Evolutionary conservation across 2,797 vertebrate species (phyloP).

Genomic region (Danio choprae): DNA sequence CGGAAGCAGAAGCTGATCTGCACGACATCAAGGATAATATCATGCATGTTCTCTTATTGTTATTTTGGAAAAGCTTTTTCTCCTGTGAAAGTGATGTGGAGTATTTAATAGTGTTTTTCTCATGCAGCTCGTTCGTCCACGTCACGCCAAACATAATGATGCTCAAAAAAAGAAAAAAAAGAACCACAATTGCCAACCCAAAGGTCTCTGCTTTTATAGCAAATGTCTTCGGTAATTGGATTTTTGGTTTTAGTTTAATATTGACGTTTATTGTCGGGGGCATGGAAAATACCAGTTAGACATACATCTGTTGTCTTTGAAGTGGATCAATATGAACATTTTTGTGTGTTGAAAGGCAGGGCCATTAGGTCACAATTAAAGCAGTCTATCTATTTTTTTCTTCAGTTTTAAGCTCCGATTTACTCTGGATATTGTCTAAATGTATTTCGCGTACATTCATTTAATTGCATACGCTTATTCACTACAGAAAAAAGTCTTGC

Average conservation of each 20-base stretch:
- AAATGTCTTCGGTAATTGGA: constrained; percentile 44
- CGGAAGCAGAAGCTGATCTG: background rate
- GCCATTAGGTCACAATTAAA: background rate
- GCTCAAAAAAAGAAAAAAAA: constrained; percentile 29
- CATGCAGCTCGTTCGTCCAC: constrained; percentile 51
- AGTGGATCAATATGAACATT: constrained; percentile 29
- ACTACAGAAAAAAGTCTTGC: background rate
- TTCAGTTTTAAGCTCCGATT: constrained; percentile 12
- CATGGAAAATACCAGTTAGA: constrained; percentile 30
- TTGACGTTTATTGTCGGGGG: constrained; percentile 44
- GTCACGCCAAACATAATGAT: constrained; percentile 53
- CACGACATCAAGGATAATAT: background rate
- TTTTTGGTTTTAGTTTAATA: constrained; percentile 44
- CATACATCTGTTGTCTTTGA: constrained; percentile 48
- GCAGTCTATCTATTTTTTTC: constrained; percentile 21
- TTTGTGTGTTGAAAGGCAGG: background rate
- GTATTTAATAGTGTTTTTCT: constrained; percentile 50
- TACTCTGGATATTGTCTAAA: constrained; percentile 25
- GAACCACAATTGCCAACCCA: constrained; percentile 21
- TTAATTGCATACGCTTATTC: constrained; percentile 31
- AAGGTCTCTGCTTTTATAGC: constrained; percentile 42
- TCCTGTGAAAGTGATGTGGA: constrained; percentile 36
- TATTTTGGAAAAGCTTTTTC: constrained; percentile 45
- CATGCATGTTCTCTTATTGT: background rate
- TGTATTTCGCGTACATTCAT: constrained; percentile 35